Evolutionary conservation across 53 echinoderm and acorn worm species (phyloP), one percentile per base, ranked within the genome.

Genomic region (Antedon mediterranea): DNA sequence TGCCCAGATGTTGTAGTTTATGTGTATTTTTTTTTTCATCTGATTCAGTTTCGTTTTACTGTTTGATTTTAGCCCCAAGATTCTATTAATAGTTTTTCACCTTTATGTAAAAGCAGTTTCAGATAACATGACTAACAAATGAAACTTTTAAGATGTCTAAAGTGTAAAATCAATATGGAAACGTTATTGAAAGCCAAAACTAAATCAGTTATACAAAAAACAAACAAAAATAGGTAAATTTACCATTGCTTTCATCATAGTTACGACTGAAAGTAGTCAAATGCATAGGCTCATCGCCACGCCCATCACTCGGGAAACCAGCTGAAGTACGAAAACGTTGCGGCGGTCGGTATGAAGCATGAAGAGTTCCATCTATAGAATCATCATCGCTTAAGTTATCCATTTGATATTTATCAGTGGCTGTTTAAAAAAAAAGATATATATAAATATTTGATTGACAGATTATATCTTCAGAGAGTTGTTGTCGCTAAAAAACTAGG

Each of bases 321-420:
- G 57, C 7, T 18, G 57, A 6, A 18, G 57, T 8, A 18, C 57
- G 57, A 57, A 15, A 57, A 26, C 23, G 57, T 23, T 23, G 57
- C 9, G 57, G 57, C 23, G 23, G 57, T 57, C 57, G 9, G 18
- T 57, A 57, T 26, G 57, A 57, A 15, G 57, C 57, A 57, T 57
- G 57, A 15, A 57, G 57, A 57, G 57, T 26, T 3, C 57, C 86
- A 43, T 93, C 94, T 71, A 93, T 72, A 20, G 90, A 91, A 72
- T 90, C 90, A 33, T 89, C 90, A 34, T 93, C 94, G 72, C 94
- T 93, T 75, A 79, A 81, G 76, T 93, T 93, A 72, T 90, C 90
- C 26, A 82, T 86, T 28, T 90, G 93, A 77, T 88, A 90, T 75
- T 90, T 93, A 74, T 88, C 90, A 3, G 90, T 93, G 3, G 90